These are phyloP conservation scores for Charina bottae DNA, from an alignment of 2,113 vertebrate species.

Conservation along the genomic window DNA sequence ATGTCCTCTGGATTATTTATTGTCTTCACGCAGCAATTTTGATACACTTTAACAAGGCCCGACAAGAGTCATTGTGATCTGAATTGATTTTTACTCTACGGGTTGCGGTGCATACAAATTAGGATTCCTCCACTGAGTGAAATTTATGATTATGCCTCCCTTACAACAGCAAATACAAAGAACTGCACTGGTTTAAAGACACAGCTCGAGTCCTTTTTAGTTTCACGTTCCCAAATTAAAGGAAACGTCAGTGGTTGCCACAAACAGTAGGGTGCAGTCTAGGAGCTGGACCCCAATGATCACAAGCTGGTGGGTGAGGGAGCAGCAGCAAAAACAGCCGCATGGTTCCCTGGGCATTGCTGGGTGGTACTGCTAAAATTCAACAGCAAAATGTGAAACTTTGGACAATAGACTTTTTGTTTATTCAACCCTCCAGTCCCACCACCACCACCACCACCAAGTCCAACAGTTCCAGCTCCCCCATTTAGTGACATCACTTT, in stretches of 20 bases:
- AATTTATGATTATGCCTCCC: slow-evolving; percentile 60
- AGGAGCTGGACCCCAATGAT: not conserved
- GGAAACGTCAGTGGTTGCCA: not conserved
- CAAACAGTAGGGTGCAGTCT: not conserved
- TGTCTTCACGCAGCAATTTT: slow-evolving; percentile 47
- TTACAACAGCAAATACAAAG: slow-evolving; percentile 40
- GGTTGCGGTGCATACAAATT: slow-evolving; percentile 65
- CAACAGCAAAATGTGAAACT: not conserved
- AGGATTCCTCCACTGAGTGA: slow-evolving; percentile 44
- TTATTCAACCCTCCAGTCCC: not conserved
- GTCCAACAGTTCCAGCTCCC: not conserved
- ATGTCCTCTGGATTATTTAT: slow-evolving; percentile 50
- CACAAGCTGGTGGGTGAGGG: not conserved
- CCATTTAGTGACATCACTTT: not conserved
- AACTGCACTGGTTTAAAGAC: slow-evolving; percentile 38
- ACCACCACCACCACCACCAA: not conserved
- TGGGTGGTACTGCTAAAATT: not conserved
- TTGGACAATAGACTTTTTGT: not conserved
- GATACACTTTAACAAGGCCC: slow-evolving; percentile 56
- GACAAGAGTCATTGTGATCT: slow-evolving; percentile 62
- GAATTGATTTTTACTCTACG: slow-evolving; percentile 65
- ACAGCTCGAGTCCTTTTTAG: slow-evolving; percentile 11
- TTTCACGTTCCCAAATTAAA: slow-evolving; percentile 28
- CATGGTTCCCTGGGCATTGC: not conserved
- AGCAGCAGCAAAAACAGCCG: not conserved